Evolutionary conservation across 2,888 invertebrate species (phyloP), one percentile per base, ranked within the genome.

Genomic region (Embidobia sp.): DNA sequence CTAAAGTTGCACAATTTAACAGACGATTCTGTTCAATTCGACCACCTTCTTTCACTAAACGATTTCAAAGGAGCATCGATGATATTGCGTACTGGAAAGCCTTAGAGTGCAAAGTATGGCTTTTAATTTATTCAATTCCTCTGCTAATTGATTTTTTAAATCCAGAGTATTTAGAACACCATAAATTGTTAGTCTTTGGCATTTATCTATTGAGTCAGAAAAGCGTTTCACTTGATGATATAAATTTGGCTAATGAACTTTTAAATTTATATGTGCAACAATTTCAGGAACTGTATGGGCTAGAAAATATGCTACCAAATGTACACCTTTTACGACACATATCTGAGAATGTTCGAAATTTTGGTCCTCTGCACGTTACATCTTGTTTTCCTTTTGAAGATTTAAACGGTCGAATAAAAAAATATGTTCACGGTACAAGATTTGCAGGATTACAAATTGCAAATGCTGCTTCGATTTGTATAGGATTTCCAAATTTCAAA

Each of bases 311-410:
- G 48, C 1, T 10, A 31, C 18, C 48, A 5, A 48, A 48, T 16
- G 7, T 48, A 1, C 48, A 48, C 13, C 6, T 1, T n/a, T 7
- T 48, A 0, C 10, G 8, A 1, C 48, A 48, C n/a, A 7, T 48
- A 18, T 6, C 18, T 1, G 48, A 48, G 10, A 48, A 48, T 18
- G 48, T 48, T 1, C 27, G 27, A 8, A 48, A 48, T 29, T 48
- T 48, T 18, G 48, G 48, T 2, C 48, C 48, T 1, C 8, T 48
- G 2, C 5, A 4, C n/a, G 10, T 31, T 1, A 31, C 48, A 48
- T 48, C 48, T 3, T 48, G 48, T 29, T 29, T 48, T n/a, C 16
- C 1, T 7, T 48, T 48, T 31, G 48, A 48, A 31, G 48, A 48
- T 31, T n/a, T 48, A 6, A 48, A 48, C 6, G 48, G 48, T 1